Conservation (phyloP, 2,797 vertebrate genomes). For the Dendrocincla fuliginosa region DNA sequence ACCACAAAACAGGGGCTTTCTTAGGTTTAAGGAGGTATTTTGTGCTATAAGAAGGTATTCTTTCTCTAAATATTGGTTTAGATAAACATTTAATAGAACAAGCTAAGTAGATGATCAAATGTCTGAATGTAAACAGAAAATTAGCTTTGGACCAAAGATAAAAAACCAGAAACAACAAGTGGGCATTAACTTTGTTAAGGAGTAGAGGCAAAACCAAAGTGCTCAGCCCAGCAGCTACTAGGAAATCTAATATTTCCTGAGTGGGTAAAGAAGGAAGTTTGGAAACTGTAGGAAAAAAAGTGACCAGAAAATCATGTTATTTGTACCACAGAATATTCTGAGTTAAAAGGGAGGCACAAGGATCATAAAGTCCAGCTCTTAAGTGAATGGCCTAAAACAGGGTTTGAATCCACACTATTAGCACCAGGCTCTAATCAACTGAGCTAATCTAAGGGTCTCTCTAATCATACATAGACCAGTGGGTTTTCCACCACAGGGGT, state of each 20-base stretch:
- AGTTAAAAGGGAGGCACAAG: not conserved
- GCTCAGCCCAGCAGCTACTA: conserved; percentile 24
- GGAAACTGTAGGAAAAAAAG: not conserved
- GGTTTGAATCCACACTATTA: not conserved
- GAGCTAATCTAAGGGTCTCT: not conserved
- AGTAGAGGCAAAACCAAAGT: conserved; percentile 49
- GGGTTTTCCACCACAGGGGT: not conserved
- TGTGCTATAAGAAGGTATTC: not conserved
- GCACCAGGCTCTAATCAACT: not conserved
- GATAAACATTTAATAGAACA: not conserved
- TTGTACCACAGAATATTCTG: not conserved
- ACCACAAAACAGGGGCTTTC: not conserved
- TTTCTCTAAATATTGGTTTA: not conserved
- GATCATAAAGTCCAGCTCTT: not conserved
- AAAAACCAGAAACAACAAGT: conserved; percentile 36
- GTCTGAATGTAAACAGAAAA: conserved; percentile 48
- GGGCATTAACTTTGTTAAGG: conserved; percentile 38
- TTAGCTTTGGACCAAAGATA: conserved; percentile 33
- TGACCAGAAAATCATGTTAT: conserved; percentile 44
- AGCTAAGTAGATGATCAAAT: conserved; percentile 31
- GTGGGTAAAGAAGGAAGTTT: conserved; percentile 4
- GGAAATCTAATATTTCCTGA: conserved; percentile 64
- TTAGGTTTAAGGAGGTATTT: not conserved
- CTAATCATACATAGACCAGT: not conserved
- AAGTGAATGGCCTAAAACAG: not conserved